Conservation (phyloP, 2,797 vertebrate species). For the Apogon hyalosoma region DNA sequence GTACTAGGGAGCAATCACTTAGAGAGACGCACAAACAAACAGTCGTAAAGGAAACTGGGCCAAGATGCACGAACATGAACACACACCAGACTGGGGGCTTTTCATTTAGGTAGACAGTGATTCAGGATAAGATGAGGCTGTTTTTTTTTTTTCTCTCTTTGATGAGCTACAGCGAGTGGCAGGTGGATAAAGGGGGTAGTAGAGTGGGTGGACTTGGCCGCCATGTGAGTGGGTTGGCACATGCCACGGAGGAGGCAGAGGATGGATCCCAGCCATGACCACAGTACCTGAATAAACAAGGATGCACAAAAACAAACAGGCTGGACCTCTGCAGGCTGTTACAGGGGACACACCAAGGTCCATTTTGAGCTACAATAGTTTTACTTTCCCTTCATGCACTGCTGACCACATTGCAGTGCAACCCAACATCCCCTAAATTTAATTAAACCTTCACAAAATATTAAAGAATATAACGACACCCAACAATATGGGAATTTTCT, state of each 20-base stretch:
- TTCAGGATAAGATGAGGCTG: constrained; percentile 42
- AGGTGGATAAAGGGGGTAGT: constrained; percentile 61
- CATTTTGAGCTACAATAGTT: constrained; percentile 11
- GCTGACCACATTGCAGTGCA: constrained; percentile 10
- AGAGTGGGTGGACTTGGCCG: constrained; percentile 59
- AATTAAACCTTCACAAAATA: constrained; percentile 20
- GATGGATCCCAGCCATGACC: constrained; percentile 45
- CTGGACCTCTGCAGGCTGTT: constrained; percentile 26
- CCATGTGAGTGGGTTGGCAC: constrained; percentile 71
- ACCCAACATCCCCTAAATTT: constrained; percentile 1
- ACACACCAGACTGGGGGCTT: constrained; percentile 24
- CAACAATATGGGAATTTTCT: constrained; percentile 2
- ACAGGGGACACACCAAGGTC: background rate
- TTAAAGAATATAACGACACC: constrained; percentile 21
- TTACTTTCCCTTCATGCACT: constrained; percentile 27
- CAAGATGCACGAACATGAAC: constrained; percentile 22
- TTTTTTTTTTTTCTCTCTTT: constrained; percentile 46
- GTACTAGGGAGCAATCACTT: constrained; percentile 53
- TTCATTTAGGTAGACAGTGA: constrained; percentile 40
- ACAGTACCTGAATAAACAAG: constrained; percentile 61
- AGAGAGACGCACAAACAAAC: constrained; percentile 21
- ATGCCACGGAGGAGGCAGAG: constrained; percentile 41
- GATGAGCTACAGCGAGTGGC: constrained; percentile 65
- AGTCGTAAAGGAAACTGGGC: constrained; percentile 45
- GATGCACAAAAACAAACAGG: constrained; percentile 50